These are phyloP conservation scores for Protonibea diacanthus DNA, from an alignment of 2,797 vertebrate species.

Conservation along the genomic window DNA sequence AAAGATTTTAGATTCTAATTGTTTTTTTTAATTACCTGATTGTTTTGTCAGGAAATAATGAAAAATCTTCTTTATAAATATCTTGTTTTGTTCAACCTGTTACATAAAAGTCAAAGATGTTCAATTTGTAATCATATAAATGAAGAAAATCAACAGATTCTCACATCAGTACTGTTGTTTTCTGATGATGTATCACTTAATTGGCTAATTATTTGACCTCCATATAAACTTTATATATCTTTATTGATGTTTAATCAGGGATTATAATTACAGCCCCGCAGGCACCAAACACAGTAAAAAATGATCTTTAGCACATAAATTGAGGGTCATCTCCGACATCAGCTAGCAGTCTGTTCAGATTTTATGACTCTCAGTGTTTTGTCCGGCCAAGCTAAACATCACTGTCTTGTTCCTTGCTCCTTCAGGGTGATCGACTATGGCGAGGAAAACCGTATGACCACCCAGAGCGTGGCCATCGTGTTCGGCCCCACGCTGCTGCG, in stretches of 20 bases:
- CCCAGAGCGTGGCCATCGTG: slow-evolving; percentile 96
- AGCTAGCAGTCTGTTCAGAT: neutral
- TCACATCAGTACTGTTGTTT: neutral
- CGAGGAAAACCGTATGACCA: slow-evolving; percentile 96
- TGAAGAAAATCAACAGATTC: neutral
- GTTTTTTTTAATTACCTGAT: neutral
- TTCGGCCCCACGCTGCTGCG: slow-evolving; percentile 97
- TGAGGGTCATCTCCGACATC: neutral
- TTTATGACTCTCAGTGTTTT: no score
- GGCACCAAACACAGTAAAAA: neutral
- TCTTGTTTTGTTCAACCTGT: no score
- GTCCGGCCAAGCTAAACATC: no score
- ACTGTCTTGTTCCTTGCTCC: neutral
- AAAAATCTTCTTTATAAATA: neutral
- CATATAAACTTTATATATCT: neutral
- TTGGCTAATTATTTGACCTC: neutral
- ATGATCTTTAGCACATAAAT: neutral
- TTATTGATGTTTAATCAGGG: neutral
- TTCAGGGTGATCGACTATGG: slow-evolving; percentile 94
- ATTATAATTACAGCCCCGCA: neutral
- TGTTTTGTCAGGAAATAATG: neutral
- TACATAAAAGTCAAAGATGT: neutral
- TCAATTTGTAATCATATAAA: neutral
- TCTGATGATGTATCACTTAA: neutral
- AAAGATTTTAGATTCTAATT: neutral